Base-by-base conservation (phyloP, 2,888 invertebrate genomes). In the Troides oblongomaculatus region DNA sequence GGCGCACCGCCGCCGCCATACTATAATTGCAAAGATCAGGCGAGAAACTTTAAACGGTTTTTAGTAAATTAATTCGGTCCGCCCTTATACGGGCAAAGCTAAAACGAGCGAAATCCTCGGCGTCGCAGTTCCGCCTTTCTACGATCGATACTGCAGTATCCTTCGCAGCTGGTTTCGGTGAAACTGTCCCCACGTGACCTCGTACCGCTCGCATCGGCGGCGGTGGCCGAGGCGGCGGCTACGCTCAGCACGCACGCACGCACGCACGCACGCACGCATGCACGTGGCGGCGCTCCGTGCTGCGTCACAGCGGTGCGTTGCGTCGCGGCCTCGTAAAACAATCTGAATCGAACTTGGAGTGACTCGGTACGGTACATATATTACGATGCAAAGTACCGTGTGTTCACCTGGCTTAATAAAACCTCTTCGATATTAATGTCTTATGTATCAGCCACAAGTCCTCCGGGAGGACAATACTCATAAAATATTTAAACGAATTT, bases 41-140 rank as follows among this genome's bases (percentile, higher is more conserved):
- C 17, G 53, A 17, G 53, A 53, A 53, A 53, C 53, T 10, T 17
- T 17, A 17, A 6, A n/a, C n/a, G n/a, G 53, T 14, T 53, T n/a
- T 53, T 39, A 17, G 53, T n/a, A 14, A 18, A 18, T 53, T n/a
- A n/a, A 18, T 21, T 21, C 23, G 57, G 21, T 21, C 30, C 18
- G 57, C 21, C 57, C 57, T 57, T 57, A 21, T 57, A 57, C 57
- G 57, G 57, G 39, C 39, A 39, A 39, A 12, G 53, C 56, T 46
- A 59, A 25, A 25, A 25, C 59, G 30, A 30, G 53, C 69, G n/a
- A 64, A 61, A 57, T 69, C 64, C 64, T 69, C 69, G 69, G 30
- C 59, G 50, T 43, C 53, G 64, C 69, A 64, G 25, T 69, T 69
- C 69, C 69, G 69, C 69, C 69, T 69, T 69, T 69, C 64, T 25